These are phyloP conservation scores for Grus americana DNA, from an alignment of 2,113 vertebrate species.

Conservation along the genomic window DNA sequence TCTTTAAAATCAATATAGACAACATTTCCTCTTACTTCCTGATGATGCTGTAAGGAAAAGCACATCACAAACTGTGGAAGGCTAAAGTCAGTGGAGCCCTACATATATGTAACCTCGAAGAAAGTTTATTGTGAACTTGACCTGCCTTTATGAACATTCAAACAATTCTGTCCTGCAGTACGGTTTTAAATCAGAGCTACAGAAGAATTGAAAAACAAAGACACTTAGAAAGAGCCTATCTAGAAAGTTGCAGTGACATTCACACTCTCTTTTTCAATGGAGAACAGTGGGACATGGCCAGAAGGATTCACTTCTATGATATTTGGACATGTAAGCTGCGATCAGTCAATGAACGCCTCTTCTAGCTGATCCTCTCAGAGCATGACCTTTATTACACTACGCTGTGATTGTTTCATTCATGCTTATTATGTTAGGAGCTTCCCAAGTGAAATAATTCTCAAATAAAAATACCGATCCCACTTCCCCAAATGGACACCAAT, in stretches of 20 bases:
- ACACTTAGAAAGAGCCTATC: neutral
- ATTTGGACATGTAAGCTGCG: rapidly evolving
- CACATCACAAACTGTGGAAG: neutral
- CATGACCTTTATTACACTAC: neutral
- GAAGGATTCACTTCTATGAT: neutral
- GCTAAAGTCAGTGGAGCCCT: neutral
- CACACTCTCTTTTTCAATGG: neutral
- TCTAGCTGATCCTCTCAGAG: neutral
- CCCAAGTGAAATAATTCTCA: constrained; percentile 21
- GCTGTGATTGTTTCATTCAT: constrained; percentile 7
- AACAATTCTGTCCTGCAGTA: neutral
- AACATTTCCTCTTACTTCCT: neutral
- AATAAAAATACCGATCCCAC: neutral
- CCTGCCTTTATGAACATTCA: neutral
- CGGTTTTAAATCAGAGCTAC: neutral
- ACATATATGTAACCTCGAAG: neutral
- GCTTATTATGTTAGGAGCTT: neutral
- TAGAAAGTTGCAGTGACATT: neutral
- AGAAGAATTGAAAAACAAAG: neutral
- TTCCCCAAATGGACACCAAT: constrained; percentile 1
- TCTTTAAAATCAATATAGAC: neutral
- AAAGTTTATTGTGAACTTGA: neutral
- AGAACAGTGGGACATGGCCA: rapidly evolving
- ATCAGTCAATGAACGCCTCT: neutral
- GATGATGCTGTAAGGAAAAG: neutral